These are phyloP conservation scores for Notechis scutatus DNA, from an alignment of 2,113 vertebrate genomes.

Conservation along the genomic window DNA sequence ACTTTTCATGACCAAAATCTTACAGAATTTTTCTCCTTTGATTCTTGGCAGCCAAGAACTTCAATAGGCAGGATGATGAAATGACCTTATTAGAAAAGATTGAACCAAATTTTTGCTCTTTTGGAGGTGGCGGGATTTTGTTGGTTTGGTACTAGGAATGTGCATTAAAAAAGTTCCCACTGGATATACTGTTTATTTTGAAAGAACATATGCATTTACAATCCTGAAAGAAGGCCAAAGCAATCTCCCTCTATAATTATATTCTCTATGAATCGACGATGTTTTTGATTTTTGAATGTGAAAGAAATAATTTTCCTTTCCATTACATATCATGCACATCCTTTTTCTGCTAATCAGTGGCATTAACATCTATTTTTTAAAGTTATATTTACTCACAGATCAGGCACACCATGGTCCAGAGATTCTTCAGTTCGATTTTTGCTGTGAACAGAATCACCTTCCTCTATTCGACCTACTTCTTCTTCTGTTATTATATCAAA, in stretches of 20 bases:
- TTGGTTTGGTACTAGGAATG: neutral
- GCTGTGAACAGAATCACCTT: conserved; percentile 71
- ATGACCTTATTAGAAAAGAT: neutral
- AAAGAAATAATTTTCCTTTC: neutral
- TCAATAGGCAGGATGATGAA: neutral
- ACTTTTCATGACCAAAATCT: neutral
- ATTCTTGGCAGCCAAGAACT: neutral
- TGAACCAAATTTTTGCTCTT: neutral
- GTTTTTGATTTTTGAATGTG: neutral
- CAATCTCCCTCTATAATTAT: neutral
- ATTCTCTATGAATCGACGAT: neutral
- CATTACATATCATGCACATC: neutral
- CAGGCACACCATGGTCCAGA: conserved; percentile 69
- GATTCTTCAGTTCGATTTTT: conserved; percentile 75
- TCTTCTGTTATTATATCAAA: conserved; percentile 97
- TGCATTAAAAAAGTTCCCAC: neutral
- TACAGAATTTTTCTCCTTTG: neutral
- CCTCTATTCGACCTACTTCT: conserved; percentile 82
- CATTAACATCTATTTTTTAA: neutral
- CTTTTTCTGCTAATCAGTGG: neutral
- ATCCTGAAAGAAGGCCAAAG: neutral
- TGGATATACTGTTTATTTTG: neutral
- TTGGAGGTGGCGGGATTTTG: neutral
- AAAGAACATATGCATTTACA: neutral
- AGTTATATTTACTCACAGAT: conserved; percentile 76